Base-by-base conservation (phyloP, 2,888 invertebrate genomes). In the Polyommatus icarus region DNA sequence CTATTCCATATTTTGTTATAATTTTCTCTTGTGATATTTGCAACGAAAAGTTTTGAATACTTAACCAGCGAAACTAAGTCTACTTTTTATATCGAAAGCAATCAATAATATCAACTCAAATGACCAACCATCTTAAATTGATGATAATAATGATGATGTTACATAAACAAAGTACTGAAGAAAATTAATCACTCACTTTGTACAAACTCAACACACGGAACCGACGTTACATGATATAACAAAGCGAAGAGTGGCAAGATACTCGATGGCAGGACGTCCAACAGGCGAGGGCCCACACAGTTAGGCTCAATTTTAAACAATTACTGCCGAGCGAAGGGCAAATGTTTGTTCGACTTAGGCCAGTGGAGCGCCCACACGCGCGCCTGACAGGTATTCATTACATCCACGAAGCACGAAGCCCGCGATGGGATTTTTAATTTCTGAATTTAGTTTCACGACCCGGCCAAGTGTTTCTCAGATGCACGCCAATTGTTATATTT, bases 271-370 rank as follows among this genome's bases (percentile, higher is more conserved):
- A 86, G 88, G 87, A 86, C 87, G 83, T 87, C 88, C 90, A 90
- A 90, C 90, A 90, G 84, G 82, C 84, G 80, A 87, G 89, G 46
- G 93, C 90, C 93, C 93, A 93, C 93, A 93, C 93, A 92, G 93
- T 93, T 93, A 92, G 93, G 92, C 90, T 91, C 93, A 93, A 94
- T 94, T 94, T 94, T 93, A 93, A 93, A 94, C 94, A 94, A 94
- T 94, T 93, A 93, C 92, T 89, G 90, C 87, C 90, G 91, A 91
- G 90, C 91, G 91, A 90, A 91, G 90, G 92, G 93, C 90, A 93
- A 93, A 94, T 93, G 93, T 94, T 94, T 94, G 91, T 93, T 92
- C 92, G 92, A 92, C 91, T 92, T 92, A 91, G 91, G 82, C 81
- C 83, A 80, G 83, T 83, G 89, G 87, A 89, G 88, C 92, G 93